Evolutionary conservation across 2,113 vertebrate species (phyloP).

Genomic region (Oncorhynchus tshawytscha): DNA sequence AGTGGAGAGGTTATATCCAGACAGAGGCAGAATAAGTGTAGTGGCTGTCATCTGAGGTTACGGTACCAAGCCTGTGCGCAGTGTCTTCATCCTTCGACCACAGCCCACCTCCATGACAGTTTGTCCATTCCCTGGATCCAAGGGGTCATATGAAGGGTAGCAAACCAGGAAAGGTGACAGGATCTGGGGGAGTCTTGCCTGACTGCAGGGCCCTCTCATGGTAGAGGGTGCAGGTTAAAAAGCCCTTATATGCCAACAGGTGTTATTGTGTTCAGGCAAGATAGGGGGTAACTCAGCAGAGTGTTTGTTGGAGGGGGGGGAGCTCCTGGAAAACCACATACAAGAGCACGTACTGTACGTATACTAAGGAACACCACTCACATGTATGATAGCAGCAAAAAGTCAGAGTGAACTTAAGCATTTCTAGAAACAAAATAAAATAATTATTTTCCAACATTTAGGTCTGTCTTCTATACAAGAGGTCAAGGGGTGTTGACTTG

Average conservation of each 20-base stretch:
- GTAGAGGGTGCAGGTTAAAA: background rate
- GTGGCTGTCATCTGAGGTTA: background rate
- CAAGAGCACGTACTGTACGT: background rate
- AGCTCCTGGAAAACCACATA: background rate
- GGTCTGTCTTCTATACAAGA: background rate
- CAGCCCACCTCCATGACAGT: background rate
- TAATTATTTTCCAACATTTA: background rate
- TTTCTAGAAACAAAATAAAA: background rate
- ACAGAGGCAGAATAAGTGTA: background rate
- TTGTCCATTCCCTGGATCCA: background rate
- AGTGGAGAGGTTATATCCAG: background rate
- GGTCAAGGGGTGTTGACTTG: background rate
- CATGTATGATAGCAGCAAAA: slow-evolving; percentile 3
- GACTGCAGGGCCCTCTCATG: background rate
- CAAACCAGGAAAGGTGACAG: background rate
- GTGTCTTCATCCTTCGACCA: background rate
- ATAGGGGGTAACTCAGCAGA: background rate
- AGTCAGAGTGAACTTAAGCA: background rate
- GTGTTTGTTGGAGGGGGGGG: background rate
- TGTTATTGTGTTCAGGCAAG: background rate
- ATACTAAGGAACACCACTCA: background rate
- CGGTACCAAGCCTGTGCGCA: background rate
- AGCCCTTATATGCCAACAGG: background rate
- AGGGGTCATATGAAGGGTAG: background rate
- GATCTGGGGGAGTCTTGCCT: background rate